Percentiles rank a stretch among this genome's conserved stretches.
These are phyloP conservation scores for Hirundichthys speculiger DNA, from an alignment of 2,113 vertebrate genomes.

Conservation along the genomic window DNA sequence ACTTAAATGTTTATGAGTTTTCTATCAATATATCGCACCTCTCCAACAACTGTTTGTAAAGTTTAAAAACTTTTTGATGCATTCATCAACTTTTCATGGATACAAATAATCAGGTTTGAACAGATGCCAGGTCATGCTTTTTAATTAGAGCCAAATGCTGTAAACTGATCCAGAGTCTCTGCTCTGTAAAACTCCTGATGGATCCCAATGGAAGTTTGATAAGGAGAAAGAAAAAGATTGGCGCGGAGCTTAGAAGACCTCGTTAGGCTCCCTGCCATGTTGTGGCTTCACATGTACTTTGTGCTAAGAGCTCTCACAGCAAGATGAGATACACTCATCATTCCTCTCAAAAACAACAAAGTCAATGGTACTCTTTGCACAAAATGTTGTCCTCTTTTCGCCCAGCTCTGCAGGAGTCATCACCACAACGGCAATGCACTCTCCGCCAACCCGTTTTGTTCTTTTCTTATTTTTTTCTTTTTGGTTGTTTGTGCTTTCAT, in stretches of 20 bases:
- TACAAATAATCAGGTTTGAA: background rate
- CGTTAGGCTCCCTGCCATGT: conserved; percentile 24
- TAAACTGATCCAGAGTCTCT: conserved; percentile 11
- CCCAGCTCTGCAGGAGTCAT: conserved; percentile 17
- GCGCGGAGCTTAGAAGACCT: conserved; percentile 10
- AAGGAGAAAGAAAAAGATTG: background rate
- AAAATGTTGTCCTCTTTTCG: conserved; percentile 10
- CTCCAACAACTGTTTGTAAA: background rate
- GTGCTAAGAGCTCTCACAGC: conserved; percentile 16
- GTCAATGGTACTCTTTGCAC: conserved; percentile 22
- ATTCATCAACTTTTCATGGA: background rate
- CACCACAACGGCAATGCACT: conserved; percentile 22
- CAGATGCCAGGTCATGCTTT: background rate
- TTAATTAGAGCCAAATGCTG: conserved; percentile 4
- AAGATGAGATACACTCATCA: conserved; percentile 18
- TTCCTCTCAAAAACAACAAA: conserved; percentile 39
- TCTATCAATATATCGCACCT: background rate
- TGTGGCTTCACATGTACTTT: conserved; percentile 29
- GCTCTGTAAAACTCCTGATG: conserved; percentile 6
- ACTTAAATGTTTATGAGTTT: conserved; percentile 12
- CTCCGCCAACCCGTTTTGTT: conserved; percentile 23
- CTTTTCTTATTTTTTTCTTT: too few species aligned
- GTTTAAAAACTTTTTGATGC: conserved; percentile 1
- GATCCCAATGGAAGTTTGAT: conserved; percentile 13
- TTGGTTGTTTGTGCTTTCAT: conserved; percentile 45